Evolutionary conservation across 2,888 invertebrate genomes (phyloP).

Genomic region (Periphyllus acericola): DNA sequence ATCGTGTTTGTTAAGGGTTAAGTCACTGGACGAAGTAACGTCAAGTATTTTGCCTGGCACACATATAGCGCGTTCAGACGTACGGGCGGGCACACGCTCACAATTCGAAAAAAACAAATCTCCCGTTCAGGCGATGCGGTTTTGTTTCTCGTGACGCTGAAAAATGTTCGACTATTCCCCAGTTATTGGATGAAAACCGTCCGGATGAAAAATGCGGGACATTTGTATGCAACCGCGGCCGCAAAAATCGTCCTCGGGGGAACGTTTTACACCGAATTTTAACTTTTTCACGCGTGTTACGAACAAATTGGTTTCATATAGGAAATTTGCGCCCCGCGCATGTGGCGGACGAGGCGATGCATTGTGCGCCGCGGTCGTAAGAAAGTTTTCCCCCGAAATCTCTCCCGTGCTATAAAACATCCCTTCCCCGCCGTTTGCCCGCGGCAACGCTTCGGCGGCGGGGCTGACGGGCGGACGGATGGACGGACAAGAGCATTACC

Average conservation of each 20-base stretch:
- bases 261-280: conserved; percentile 48
- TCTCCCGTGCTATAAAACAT: not conserved
- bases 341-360: not conserved
- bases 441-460: not conserved
- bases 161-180: conserved; percentile 48
- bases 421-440: not conserved
- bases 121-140: not conserved
- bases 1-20: too few species aligned
- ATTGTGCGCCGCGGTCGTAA: not conserved
- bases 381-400: conserved; percentile 11
- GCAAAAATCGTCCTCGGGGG: conserved; percentile 39
- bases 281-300: conserved; percentile 10
- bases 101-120: conserved; percentile 39
- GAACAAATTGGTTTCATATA: conserved; percentile 41
- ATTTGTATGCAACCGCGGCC: conserved; percentile 39
- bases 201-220: conserved; percentile 38
- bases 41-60: too few species aligned
- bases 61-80: not conserved
- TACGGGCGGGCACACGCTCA: not conserved
- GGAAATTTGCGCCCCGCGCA: not conserved
- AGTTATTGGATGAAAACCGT: conserved; percentile 40
- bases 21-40: too few species aligned
- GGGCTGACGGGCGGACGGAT: too few species aligned
- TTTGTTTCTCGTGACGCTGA: conserved; percentile 27
- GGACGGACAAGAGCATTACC: not conserved